Evolutionary conservation across 2,888 invertebrate species (phyloP).

Genomic region (Podotricha telesiphe): DNA sequence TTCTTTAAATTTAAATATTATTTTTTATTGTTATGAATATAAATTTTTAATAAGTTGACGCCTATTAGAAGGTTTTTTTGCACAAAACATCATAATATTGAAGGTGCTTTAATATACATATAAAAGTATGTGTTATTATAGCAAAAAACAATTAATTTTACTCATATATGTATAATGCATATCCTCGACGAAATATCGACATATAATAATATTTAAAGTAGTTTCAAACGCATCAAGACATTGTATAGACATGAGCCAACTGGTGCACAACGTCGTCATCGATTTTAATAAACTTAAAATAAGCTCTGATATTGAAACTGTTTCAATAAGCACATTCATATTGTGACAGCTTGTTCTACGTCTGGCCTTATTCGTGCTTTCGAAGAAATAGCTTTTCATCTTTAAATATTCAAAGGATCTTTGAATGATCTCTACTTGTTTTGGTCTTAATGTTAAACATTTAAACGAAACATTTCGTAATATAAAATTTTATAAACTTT

Average conservation of each 20-base stretch:
- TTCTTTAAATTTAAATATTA: not conserved
- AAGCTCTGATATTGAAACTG: slow-evolving; percentile 13
- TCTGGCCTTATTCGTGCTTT: not conserved
- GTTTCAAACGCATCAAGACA: not conserved
- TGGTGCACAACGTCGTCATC: not conserved
- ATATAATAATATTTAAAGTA: not conserved
- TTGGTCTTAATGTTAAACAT: not conserved
- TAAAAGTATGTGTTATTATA: too few relatives aligned
- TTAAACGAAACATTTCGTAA: not conserved
- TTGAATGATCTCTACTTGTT: not conserved
- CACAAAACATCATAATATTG: too few relatives aligned
- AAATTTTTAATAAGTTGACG: too few relatives aligned
- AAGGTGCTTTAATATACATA: too few relatives aligned
- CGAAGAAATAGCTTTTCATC: not conserved
- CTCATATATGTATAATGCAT: too few relatives aligned
- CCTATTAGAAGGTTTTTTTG: too few relatives aligned
- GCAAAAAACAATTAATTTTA: too few relatives aligned
- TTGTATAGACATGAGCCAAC: not conserved
- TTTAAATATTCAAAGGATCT: not conserved
- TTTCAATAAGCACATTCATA: slow-evolving; percentile 9
- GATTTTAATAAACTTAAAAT: slow-evolving; percentile 14
- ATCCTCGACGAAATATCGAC: too few relatives aligned
- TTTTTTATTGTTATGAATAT: too few relatives aligned
- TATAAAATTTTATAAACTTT: too few relatives aligned
- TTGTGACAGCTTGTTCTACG: slow-evolving; percentile 12